These are phyloP conservation scores for Strongylocentrotus purpuratus DNA, from an alignment of 35 echinoderm and acorn worm genomes.

Conservation along the genomic window DNA sequence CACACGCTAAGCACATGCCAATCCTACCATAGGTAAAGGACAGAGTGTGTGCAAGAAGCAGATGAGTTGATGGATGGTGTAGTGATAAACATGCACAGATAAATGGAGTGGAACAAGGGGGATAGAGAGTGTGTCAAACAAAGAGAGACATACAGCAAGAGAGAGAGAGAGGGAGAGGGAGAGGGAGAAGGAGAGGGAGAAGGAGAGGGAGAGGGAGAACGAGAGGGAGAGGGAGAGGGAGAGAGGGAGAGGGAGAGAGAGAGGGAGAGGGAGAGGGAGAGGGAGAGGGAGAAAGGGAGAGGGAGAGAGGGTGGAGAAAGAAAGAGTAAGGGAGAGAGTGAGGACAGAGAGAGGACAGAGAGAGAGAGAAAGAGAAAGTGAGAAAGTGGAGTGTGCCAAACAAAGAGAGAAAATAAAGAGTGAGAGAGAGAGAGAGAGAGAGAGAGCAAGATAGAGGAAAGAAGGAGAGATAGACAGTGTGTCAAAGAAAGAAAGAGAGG, in stretches of 20 bases:
- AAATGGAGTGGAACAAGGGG: too few relatives aligned
- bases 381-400: too few relatives aligned
- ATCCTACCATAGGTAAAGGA: conserved; percentile 26
- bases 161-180: too few relatives aligned
- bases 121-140: background rate
- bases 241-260: too few relatives aligned
- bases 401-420: background rate
- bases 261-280: too few relatives aligned
- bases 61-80: background rate
- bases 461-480: background rate
- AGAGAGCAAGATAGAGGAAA: background rate
- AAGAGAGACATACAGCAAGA: too few relatives aligned
- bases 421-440: background rate
- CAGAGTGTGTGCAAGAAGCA: background rate
- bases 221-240: too few relatives aligned
- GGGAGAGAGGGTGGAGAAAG: too few relatives aligned
- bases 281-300: too few relatives aligned
- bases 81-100: background rate
- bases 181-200: too few relatives aligned
- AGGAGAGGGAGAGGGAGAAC: too few relatives aligned
- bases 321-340: background rate
- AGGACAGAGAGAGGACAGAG: background rate
- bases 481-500: background rate
- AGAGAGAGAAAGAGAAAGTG: too few relatives aligned
- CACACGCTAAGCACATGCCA: conserved; percentile 69